Percentiles rank a stretch among this genome's conserved stretches.
Conservation (phyloP, 2,888 invertebrate species). For the Tetrapedia diversipes region DNA sequence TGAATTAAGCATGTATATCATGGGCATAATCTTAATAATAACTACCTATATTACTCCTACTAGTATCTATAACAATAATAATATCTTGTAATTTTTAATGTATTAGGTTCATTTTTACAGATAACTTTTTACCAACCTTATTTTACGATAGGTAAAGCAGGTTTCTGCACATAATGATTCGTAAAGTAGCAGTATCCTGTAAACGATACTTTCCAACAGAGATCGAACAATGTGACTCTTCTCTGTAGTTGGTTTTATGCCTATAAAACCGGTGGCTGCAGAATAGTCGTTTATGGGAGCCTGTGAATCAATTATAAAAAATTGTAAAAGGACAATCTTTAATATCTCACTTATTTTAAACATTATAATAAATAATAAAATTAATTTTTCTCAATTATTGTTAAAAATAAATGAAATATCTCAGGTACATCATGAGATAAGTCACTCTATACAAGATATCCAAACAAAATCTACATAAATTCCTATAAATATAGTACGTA, state of each 20-base stretch:
- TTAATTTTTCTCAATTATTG: too few relatives aligned
- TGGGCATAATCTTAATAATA: too few relatives aligned
- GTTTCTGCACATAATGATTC: slow-evolving; percentile 89
- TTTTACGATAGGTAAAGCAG: slow-evolving; percentile 84
- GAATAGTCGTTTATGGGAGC: slow-evolving; percentile 94
- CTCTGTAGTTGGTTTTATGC: slow-evolving; percentile 88
- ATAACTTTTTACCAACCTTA: slow-evolving; percentile 84
- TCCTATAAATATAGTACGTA: slow-evolving; percentile 79
- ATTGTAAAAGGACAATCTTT: not conserved
- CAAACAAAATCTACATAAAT: not conserved
- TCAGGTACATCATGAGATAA: too few relatives aligned
- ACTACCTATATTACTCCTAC: too few relatives aligned
- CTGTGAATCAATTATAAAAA: slow-evolving; percentile 82
- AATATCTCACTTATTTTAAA: too few relatives aligned
- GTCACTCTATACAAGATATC: too few relatives aligned
- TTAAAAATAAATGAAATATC: too few relatives aligned
- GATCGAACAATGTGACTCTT: slow-evolving; percentile 92
- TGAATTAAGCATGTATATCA: too few relatives aligned
- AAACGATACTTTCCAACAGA: slow-evolving; percentile 93
- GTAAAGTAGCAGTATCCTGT: slow-evolving; percentile 91
- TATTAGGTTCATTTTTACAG: too few relatives aligned
- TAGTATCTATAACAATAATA: too few relatives aligned
- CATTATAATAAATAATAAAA: too few relatives aligned
- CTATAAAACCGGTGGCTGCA: slow-evolving; percentile 93
- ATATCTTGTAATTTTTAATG: too few relatives aligned